Percentiles rank a stretch among this genome's conserved stretches.
Conservation (phyloP, 2,113 vertebrate genomes). For the Pelusios castaneus region DNA sequence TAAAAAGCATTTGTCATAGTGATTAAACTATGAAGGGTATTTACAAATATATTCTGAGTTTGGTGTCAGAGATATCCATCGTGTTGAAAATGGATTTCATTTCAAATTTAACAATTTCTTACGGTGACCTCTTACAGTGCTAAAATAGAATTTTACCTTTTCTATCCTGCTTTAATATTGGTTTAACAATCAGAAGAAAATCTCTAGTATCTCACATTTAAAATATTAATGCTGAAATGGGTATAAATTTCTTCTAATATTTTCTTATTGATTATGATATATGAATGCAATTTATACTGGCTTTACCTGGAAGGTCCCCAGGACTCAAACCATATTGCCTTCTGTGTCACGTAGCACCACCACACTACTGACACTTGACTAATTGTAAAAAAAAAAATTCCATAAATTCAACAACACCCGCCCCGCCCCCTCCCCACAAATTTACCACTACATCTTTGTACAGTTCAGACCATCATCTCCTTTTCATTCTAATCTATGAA, state of each 20-base stretch:
- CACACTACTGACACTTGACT: background rate
- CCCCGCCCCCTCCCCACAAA: background rate
- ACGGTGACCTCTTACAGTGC: too few relatives aligned
- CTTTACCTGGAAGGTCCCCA: background rate
- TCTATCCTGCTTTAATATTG: background rate
- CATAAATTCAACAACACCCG: background rate
- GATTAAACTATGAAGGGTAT: background rate
- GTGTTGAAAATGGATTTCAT: background rate
- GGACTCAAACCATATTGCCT: background rate
- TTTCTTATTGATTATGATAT: background rate
- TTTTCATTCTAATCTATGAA: slow-evolving; percentile 33
- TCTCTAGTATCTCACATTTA: background rate
- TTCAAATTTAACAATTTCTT: background rate
- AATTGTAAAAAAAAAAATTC: background rate
- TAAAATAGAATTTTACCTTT: background rate
- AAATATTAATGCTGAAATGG: background rate
- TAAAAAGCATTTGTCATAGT: background rate
- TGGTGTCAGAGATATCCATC: background rate
- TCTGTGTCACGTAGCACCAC: background rate
- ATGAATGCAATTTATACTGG: background rate
- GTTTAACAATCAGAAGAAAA: background rate
- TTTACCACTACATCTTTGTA: background rate
- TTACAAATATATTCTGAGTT: background rate
- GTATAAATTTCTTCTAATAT: background rate
- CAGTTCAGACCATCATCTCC: background rate